These are phyloP conservation scores for Oreochromis aureus DNA, from an alignment of 2,113 vertebrate genomes.

Conservation along the genomic window DNA sequence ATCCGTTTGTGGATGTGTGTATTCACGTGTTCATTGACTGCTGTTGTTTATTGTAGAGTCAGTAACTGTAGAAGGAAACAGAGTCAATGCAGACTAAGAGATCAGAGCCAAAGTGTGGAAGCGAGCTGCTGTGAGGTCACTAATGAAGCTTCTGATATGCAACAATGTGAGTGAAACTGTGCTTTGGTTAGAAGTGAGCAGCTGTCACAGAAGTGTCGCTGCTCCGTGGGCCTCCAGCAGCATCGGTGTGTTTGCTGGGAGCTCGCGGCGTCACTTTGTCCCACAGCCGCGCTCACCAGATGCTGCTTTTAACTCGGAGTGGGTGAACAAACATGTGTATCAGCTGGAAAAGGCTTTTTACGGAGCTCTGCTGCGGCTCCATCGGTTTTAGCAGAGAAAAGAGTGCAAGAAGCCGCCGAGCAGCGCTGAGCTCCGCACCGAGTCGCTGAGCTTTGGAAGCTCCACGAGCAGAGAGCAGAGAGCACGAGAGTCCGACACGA, in stretches of 20 bases:
- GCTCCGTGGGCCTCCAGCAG: not conserved
- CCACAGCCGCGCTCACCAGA: not conserved
- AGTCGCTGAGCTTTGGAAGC: fast-evolving
- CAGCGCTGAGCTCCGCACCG: not conserved
- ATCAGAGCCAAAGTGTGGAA: not conserved
- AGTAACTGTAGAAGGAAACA: not conserved
- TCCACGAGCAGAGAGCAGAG: not conserved
- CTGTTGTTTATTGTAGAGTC: not conserved
- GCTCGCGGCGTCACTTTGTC: fast-evolving
- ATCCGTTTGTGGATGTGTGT: not conserved
- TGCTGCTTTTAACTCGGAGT: fast-evolving
- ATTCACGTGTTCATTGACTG: fast-evolving
- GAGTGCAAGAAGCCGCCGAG: not conserved
- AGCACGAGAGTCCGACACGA: not conserved
- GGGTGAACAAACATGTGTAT: not conserved
- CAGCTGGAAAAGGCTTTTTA: not conserved
- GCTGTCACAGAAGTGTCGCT: not conserved
- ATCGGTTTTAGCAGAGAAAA: not conserved
- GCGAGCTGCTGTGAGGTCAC: not conserved
- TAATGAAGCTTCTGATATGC: not conserved
- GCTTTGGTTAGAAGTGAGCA: not conserved
- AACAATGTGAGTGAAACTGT: not conserved
- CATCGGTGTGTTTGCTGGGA: constrained; percentile 8
- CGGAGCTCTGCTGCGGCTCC: not conserved
- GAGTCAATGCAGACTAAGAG: not conserved